A percentile compares a stretch with the other conserved stretches of the same genome.
Evolutionary conservation across 2,888 invertebrate species (phyloP).

Genomic region (Hypercompe scribonia): DNA sequence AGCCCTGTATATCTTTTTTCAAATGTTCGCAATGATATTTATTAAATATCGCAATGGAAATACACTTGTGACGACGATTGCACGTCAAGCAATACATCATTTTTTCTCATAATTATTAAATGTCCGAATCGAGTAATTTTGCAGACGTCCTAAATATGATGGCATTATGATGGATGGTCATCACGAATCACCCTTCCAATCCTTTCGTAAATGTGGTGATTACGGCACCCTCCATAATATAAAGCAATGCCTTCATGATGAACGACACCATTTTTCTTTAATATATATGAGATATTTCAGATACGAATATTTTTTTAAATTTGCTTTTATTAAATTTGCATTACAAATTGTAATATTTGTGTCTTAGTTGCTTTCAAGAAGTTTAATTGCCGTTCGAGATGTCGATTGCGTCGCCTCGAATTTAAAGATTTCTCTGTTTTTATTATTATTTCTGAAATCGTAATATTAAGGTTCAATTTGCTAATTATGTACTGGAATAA

Average conservation of each 20-base stretch:
- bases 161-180: constrained; percentile 10
- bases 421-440: neutral
- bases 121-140: neutral
- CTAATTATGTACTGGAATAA: neutral
- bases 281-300: neutral
- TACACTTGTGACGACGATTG: neutral
- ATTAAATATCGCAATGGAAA: too few species aligned
- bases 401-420: neutral
- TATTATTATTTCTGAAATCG: neutral
- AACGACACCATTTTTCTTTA: neutral
- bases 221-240: constrained; percentile 9
- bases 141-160: neutral
- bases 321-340: neutral
- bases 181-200: constrained; percentile 7
- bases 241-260: neutral
- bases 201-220: constrained; percentile 17
- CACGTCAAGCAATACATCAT: too few species aligned
- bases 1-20: neutral
- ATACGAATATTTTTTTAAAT: neutral
- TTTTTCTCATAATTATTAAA: neutral
- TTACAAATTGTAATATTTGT: neutral
- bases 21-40: too few species aligned
- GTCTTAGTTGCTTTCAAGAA: constrained; percentile 1
- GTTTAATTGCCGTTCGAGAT: neutral
- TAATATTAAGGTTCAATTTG: neutral